Evolutionary conservation across 2,797 vertebrate species (phyloP).

Genomic region (Synanceia verrucosa): DNA sequence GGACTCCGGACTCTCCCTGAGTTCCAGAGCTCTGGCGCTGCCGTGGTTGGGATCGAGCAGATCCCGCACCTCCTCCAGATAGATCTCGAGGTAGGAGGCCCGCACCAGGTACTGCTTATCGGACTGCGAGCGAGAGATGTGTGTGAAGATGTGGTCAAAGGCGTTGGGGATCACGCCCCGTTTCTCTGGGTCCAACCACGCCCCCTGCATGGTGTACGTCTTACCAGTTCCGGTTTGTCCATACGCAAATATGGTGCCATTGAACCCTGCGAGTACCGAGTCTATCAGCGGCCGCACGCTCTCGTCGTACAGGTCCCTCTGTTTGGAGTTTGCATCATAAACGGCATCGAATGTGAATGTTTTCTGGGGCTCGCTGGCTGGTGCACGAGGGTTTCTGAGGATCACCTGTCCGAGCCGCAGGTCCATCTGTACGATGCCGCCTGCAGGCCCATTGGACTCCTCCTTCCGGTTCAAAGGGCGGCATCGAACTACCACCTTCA

Average conservation of each 20-base stretch:
- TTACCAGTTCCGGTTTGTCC: constrained; percentile 97
- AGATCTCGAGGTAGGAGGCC: constrained; percentile 98
- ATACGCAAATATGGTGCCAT: constrained; percentile 94
- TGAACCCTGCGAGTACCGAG: constrained; percentile 92
- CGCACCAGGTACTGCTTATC: constrained; percentile 96
- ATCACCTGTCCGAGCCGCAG: constrained; percentile 92
- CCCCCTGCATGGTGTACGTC: constrained; percentile 97
- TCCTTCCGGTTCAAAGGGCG: constrained; percentile 91
- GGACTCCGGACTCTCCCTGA: constrained; percentile 92
- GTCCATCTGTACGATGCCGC: constrained; percentile 89
- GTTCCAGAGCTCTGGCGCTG: constrained; percentile 88
- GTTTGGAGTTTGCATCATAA: constrained; percentile 90
- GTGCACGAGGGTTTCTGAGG: constrained; percentile 89
- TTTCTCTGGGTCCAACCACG: constrained; percentile 90
- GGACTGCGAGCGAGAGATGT: constrained; percentile 93
- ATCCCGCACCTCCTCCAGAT: constrained; percentile 94
- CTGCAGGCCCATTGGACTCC: constrained; percentile 84
- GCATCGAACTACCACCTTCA: constrained; percentile 95
- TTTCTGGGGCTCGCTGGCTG: constrained; percentile 89
- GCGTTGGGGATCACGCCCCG: constrained; percentile 92
- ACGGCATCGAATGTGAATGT: constrained; percentile 96
- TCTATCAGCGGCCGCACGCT: constrained; percentile 93
- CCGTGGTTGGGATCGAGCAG: constrained; percentile 83
- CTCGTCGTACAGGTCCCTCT: constrained; percentile 94
- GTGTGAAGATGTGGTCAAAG: constrained; percentile 97